Evolutionary conservation across 2,113 vertebrate species (phyloP).

Genomic region (Sisor rabdophorus): DNA sequence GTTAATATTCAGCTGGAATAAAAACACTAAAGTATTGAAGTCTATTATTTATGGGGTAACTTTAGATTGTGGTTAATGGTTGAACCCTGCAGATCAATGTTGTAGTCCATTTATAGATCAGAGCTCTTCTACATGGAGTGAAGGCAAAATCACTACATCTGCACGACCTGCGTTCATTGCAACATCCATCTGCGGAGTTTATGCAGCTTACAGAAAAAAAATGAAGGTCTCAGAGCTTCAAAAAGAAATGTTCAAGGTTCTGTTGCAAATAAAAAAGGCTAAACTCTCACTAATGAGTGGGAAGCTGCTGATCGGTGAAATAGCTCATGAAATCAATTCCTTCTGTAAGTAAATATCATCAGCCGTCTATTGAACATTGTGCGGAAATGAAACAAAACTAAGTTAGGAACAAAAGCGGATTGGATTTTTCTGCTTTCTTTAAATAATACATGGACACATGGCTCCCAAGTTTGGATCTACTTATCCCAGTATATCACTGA

Average conservation of each 20-base stretch:
- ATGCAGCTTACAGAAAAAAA: not conserved
- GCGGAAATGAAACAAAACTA: conserved; percentile 9
- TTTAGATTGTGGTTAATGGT: not conserved
- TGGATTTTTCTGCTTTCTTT: conserved; percentile 8
- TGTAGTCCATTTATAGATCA: conserved; percentile 20
- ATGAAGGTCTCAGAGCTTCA: not conserved
- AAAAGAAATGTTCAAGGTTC: conserved; percentile 7
- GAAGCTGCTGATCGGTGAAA: conserved; percentile 1
- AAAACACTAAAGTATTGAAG: not conserved
- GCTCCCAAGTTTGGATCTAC: not conserved
- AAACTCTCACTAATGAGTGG: conserved; percentile 10
- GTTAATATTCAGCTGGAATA: not conserved
- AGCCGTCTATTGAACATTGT: not conserved
- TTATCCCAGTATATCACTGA: conserved; percentile 10
- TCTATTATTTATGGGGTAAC: not conserved
- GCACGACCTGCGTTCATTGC: not conserved
- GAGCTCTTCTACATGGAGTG: not conserved
- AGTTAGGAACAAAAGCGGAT: not conserved
- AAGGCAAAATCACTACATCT: not conserved
- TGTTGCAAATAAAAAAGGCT: conserved; percentile 2
- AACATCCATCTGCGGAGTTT: not conserved
- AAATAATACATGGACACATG: conserved; percentile 39
- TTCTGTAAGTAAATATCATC: conserved; percentile 3
- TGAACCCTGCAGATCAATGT: conserved; percentile 6
- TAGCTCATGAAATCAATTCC: not conserved